A percentile compares a stretch with the other conserved stretches of the same genome.
Conservation (phyloP, 2,888 invertebrate species). For the Caenorhabditis sp. region DNA sequence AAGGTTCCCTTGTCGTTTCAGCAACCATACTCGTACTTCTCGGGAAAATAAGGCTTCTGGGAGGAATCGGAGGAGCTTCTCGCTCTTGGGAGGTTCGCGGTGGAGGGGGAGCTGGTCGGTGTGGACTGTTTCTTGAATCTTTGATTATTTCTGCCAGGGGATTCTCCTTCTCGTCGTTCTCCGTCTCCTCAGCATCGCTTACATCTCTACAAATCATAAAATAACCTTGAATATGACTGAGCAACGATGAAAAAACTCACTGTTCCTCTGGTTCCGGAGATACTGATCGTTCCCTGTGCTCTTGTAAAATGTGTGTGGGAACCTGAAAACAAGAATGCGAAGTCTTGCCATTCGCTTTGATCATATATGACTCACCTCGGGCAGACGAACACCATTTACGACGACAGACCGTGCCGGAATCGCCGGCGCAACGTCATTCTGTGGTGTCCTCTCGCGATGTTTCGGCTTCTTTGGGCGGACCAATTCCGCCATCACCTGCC, state of each 20-base stretch:
- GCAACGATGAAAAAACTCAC: constrained; percentile 31
- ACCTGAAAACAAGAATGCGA: constrained; percentile 25
- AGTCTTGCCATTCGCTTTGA: too few species aligned
- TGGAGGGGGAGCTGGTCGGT: constrained; percentile 45
- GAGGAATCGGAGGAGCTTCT: constrained; percentile 51
- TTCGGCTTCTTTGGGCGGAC: constrained; percentile 56
- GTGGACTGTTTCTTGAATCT: constrained; percentile 28
- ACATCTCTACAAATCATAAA: constrained; percentile 23
- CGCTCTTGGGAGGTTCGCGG: constrained; percentile 47
- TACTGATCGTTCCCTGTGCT: constrained; percentile 30
- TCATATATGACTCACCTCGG: too few species aligned
- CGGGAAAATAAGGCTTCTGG: constrained; percentile 47
- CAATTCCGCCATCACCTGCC: constrained; percentile 59
- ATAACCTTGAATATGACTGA: neutral
- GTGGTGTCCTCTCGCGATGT: constrained; percentile 34
- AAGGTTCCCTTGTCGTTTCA: constrained; percentile 22
- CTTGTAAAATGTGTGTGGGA: constrained; percentile 42
- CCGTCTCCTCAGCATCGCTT: constrained; percentile 31
- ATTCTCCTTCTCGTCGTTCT: constrained; percentile 17
- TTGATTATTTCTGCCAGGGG: neutral
- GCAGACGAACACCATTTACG: constrained; percentile 54
- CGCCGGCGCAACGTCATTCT: constrained; percentile 17
- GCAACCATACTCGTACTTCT: constrained; percentile 46
- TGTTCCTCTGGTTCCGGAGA: constrained; percentile 65
- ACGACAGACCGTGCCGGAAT: constrained; percentile 47